A percentile compares a stretch with the other conserved stretches of the same genome.
Conservation (phyloP, 2,888 invertebrate species). For the Troides oblongomaculatus region DNA sequence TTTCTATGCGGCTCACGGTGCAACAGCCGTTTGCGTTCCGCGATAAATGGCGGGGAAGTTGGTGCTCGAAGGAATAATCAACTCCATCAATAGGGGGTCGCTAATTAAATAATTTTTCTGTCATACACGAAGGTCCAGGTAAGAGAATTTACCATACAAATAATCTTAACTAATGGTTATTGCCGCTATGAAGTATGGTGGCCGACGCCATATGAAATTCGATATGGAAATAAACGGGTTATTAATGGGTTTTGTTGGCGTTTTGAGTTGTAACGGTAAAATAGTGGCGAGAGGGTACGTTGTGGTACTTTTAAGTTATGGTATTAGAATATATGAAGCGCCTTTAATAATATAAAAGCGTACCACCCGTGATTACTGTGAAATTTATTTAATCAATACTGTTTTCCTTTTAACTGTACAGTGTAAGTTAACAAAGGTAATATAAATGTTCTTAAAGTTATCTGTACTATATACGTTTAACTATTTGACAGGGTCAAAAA, state of each 20-base stretch:
- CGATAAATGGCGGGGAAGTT: slow-evolving; percentile 28
- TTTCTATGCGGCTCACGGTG: slow-evolving; percentile 14
- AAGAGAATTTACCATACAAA: slow-evolving; percentile 55
- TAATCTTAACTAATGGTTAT: slow-evolving; percentile 53
- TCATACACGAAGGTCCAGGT: slow-evolving; percentile 26
- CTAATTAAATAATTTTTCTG: slow-evolving; percentile 62
- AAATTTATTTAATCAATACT: slow-evolving; percentile 1
- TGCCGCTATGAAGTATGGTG: slow-evolving; percentile 47
- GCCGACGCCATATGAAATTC: slow-evolving; percentile 50
- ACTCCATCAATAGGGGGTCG: slow-evolving; percentile 51
- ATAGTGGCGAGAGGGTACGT: slow-evolving; percentile 26
- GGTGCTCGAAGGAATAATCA: slow-evolving; percentile 42
- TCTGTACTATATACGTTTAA: too few species aligned
- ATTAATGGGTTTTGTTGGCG: slow-evolving; percentile 43
- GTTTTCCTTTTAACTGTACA: neutral
- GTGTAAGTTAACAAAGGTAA: neutral
- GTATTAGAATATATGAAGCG: slow-evolving; percentile 8
- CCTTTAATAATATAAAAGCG: slow-evolving; percentile 14
- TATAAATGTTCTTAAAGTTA: too few species aligned
- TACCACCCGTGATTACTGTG: slow-evolving; percentile 17
- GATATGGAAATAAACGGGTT: slow-evolving; percentile 51
- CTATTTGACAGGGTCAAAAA: too few species aligned
- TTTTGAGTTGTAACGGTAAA: slow-evolving; percentile 37
- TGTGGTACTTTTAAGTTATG: slow-evolving; percentile 26
- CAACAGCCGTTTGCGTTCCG: slow-evolving; percentile 13